Evolutionary conservation across 1,140 invertebrate species (phyloP), one percentile per base, ranked within the genome.

Genomic region (Pinna nobilis): DNA sequence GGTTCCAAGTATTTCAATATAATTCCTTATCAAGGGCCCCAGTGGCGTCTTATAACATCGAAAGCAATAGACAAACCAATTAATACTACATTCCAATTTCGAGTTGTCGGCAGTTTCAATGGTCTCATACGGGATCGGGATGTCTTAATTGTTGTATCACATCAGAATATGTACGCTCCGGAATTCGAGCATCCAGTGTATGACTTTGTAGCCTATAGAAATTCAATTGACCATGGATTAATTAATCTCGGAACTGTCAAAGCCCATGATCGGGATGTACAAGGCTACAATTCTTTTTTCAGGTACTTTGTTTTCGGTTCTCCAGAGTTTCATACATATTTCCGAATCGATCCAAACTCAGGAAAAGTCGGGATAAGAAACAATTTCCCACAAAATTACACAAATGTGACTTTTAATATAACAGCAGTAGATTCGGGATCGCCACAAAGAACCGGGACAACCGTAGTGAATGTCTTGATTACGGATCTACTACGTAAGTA

Each of bases 401-500:
- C 23, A 9, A 13, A 50, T 3, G 57, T 78, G 28, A 59, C 39
- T 1, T 67, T 82, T 35, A 66, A 35, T 15, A 67, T 83, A 11
- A 39, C 60, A 1, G 80, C 78, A 0, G 70, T 76, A n/a, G 76
- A 83, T 63, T 55, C 57, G 2, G 82, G 82, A 18, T 78, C 78
- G 3, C 82, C 82, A 3, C 76, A 70, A 25, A 64, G 37, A 35
- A 68, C 64, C 18, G 70, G 70, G 7, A 74, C 55, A 23, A 72
- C 74, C 3, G 57, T 39, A 11, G 76, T 80, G 1, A 20, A 55
- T 11, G 60, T 82, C 0, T 35, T 61, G 4, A 63, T 83, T 20
- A 74, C 71, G 6, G 59, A 74, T 23, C 57, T 80, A 37, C 73
- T 64, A 67, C 76, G 82, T 83, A 69, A 81, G 82, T 76, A 13